Base-by-base conservation (phyloP, 1,140 invertebrate genomes). In the Fopius arisanus region DNA sequence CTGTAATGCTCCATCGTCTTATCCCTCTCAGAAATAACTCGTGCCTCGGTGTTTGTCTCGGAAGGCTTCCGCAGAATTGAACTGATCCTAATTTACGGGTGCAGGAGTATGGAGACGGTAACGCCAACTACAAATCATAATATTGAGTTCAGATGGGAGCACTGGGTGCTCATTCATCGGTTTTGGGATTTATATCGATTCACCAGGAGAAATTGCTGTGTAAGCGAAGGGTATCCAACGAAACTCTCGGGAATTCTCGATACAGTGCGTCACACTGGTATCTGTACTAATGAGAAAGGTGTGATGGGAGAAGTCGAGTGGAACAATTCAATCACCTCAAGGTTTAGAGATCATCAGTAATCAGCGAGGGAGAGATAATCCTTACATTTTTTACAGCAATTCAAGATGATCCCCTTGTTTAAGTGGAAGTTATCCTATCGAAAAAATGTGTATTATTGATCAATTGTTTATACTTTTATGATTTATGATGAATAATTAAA, bases 41-140 rank as follows among this genome's bases (percentile, higher is more conserved):
- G 26, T 31, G 43, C 23, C 54, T 28, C 16, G 62, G 69, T 59
- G 48, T 62, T 54, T 71, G 69, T 71, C 54, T 40, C 43, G 33
- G 29, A 14, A 23, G 48, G 74, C 68, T 74, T 74, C 43, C 74
- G 70, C 75, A 76, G 77, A 76, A 76, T 59, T 72, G 75, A 48
- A 66, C 77, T 82, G 81, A 81, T 82, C 78, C 80, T 77, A 78
- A 82, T 83, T 83, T 83, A 82, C 75, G 78, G 63, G 70, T 31
- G 51, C 37, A 40, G 54, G 51, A 69, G 33, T 37, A 37, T 37
- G 33, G 33, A 37, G 33, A 37, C 33, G 33, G 33, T 37, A 37
- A 19, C 29, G 72, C 54, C 41, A 65, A 73, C 59, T 62, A 80
- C 81, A 81, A 82, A 79, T 82, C 79, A 79, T 80, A 78, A 67